A percentile compares a stretch with the other conserved stretches of the same genome.
These are phyloP conservation scores for Drosophila quadrilineata DNA, from an alignment of 1,140 invertebrate species.

Conservation along the genomic window DNA sequence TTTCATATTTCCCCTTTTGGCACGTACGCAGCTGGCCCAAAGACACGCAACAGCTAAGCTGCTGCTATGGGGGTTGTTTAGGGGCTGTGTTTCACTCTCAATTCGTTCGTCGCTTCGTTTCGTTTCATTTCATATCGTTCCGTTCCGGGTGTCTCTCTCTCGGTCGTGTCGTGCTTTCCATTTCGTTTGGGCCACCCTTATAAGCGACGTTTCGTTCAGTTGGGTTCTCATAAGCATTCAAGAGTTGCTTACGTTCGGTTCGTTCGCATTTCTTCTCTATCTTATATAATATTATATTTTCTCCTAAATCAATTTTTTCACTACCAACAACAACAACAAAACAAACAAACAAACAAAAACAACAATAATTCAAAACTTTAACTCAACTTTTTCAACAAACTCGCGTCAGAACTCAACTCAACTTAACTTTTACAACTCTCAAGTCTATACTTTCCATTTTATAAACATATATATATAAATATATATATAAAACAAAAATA, in stretches of 20 bases:
- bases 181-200: constrained; percentile 64
- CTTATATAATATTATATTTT: constrained; percentile 82
- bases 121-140: constrained; percentile 12
- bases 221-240: constrained; percentile 80
- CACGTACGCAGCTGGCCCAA: constrained; percentile 33
- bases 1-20: background rate
- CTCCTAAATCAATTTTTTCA: constrained; percentile 80
- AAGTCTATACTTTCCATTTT: constrained; percentile 48
- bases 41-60: constrained; percentile 68
- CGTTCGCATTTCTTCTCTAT: constrained; percentile 82
- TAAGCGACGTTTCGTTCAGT: constrained; percentile 63
- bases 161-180: constrained; percentile 11
- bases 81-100: constrained; percentile 47
- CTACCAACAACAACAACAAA: constrained; percentile 74
- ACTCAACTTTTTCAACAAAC: constrained; percentile 58
- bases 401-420: constrained; percentile 74
- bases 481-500: too few species aligned
- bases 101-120: constrained; percentile 1
- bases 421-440: constrained; percentile 66
- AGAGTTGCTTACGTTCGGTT: constrained; percentile 82
- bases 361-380: constrained; percentile 65
- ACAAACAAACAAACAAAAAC: constrained; percentile 74
- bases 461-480: constrained; percentile 21
- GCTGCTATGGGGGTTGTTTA: constrained; percentile 64
- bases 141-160: constrained; percentile 13